A percentile compares a stretch with the other conserved stretches of the same genome.
Evolutionary conservation across 2,797 vertebrate genomes (phyloP).

Genomic region (Molothrus ater): DNA sequence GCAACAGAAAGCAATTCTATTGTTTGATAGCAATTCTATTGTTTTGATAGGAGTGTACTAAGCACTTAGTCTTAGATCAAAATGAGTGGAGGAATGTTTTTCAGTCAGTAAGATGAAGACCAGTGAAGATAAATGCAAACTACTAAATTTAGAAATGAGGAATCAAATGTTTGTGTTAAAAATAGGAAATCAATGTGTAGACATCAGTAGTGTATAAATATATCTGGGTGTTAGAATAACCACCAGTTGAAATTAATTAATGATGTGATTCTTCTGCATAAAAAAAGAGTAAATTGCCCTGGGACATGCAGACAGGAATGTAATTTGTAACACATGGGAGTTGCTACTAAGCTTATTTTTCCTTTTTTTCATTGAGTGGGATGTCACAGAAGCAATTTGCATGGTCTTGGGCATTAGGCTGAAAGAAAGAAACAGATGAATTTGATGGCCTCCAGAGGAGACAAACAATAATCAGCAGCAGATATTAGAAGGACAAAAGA

Average conservation of each 20-base stretch:
- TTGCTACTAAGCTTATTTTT: neutral
- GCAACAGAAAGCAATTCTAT: neutral
- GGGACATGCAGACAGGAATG: neutral
- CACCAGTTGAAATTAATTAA: neutral
- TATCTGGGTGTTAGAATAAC: neutral
- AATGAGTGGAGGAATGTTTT: neutral
- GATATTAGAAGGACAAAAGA: neutral
- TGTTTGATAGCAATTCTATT: neutral
- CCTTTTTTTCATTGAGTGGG: neutral
- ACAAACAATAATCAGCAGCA: neutral
- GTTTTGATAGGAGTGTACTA: neutral
- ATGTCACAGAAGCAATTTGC: neutral
- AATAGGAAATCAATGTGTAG: conserved; percentile 13
- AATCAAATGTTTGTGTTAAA: neutral
- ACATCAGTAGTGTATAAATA: neutral
- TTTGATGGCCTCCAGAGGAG: neutral
- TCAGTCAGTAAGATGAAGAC: neutral
- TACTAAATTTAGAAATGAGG: neutral
- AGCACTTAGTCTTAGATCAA: neutral
- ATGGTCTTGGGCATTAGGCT: neutral
- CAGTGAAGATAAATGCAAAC: neutral
- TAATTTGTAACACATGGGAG: neutral
- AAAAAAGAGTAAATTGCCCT: neutral
- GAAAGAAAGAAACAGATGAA: neutral
- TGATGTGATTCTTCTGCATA: neutral